phyloP scores from a whole-genome alignment of 2,888 invertebrate species.

The Eupithecia insigniata region DNA sequence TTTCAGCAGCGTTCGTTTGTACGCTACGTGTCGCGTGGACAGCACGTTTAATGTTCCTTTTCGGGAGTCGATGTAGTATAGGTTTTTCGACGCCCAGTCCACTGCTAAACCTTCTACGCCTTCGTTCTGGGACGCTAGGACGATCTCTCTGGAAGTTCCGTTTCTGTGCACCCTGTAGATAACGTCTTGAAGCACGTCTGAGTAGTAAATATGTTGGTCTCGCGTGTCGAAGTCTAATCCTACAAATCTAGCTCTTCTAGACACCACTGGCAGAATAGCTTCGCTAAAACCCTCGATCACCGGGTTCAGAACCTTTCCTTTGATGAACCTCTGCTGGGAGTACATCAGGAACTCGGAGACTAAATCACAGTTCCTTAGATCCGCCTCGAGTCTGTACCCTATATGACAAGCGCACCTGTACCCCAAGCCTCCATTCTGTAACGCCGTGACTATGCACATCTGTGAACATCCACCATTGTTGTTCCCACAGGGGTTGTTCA shows the following conservation, averaged over 20 bases:
- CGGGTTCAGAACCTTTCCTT: slow-evolving; percentile 95
- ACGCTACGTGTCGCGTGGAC: slow-evolving; percentile 93
- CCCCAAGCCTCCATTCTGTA: slow-evolving; percentile 88
- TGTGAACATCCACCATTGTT: slow-evolving; percentile 96
- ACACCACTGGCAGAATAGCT: slow-evolving; percentile 97
- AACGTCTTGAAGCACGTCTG: slow-evolving; percentile 97
- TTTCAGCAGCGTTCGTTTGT: slow-evolving; percentile 92
- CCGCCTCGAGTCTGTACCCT: slow-evolving; percentile 90
- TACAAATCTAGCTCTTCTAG: slow-evolving; percentile 95
- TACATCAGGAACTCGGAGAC: slow-evolving; percentile 97
- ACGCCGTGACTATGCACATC: slow-evolving; percentile 95
- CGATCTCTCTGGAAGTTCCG: slow-evolving; percentile 92
- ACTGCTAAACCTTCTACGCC: slow-evolving; percentile 98
- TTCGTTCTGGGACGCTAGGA: slow-evolving; percentile 97
- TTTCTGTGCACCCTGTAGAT: slow-evolving; percentile 93
- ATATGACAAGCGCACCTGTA: slow-evolving; percentile 96
- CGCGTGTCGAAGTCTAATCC: slow-evolving; percentile 97
- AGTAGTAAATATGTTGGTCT: slow-evolving; percentile 97
- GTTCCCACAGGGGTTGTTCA: slow-evolving; percentile 92
- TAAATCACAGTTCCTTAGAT: slow-evolving; percentile 91
- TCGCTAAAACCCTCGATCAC: slow-evolving; percentile 96
- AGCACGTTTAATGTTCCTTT: slow-evolving; percentile 97
- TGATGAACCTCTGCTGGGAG: slow-evolving; percentile 97
- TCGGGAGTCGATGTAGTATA: slow-evolving; percentile 97
- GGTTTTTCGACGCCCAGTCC: slow-evolving; percentile 97